Conservation (phyloP, 2,797 vertebrate genomes). For the Mareca strepera region DNA sequence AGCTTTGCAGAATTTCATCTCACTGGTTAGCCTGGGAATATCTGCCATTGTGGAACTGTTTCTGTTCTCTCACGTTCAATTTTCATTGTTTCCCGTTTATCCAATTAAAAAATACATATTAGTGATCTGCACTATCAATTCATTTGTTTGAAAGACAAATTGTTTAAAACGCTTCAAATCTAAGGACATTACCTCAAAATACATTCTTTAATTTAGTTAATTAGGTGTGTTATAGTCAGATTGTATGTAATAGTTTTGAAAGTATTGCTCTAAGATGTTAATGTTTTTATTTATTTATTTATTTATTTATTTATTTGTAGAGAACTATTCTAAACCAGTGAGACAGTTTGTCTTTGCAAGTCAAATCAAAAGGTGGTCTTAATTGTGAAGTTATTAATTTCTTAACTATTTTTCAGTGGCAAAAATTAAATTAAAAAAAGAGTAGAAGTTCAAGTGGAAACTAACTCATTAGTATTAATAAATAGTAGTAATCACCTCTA, state of each 20-base stretch:
- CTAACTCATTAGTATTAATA: background rate
- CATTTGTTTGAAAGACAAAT: background rate
- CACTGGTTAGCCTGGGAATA: background rate
- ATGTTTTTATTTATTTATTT: background rate
- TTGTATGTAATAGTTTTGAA: background rate
- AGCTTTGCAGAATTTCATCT: background rate
- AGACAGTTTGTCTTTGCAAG: background rate
- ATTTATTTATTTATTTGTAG: background rate
- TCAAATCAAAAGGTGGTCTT: background rate
- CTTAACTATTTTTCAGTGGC: background rate
- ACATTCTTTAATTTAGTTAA: background rate
- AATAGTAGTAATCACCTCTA: too few species aligned
- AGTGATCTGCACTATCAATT: background rate
- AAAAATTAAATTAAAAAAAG: too few species aligned
- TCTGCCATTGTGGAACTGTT: background rate
- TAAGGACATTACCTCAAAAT: background rate
- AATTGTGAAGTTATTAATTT: too few species aligned
- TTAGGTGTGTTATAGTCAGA: background rate
- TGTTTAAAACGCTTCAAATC: background rate
- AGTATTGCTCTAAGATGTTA: background rate
- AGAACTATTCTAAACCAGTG: background rate
- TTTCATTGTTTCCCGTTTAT: background rate
- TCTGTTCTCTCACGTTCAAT: background rate
- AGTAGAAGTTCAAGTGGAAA: background rate
- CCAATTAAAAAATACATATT: background rate